phyloP scores from a whole-genome alignment of 1,140 invertebrate genomes.

The Calliphora vicina region DNA sequence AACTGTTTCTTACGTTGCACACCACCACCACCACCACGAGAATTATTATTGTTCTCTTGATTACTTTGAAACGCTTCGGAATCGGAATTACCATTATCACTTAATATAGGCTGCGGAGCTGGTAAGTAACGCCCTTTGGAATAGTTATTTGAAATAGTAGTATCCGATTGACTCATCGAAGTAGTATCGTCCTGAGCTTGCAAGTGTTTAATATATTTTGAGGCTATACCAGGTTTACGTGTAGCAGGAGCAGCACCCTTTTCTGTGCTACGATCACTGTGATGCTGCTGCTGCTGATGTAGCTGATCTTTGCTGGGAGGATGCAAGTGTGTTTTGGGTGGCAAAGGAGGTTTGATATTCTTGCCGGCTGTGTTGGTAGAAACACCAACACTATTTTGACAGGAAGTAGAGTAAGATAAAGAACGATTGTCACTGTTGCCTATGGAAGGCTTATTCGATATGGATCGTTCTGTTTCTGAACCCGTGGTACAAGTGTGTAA shows the following conservation, averaged over 20 bases:
- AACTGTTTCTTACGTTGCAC: conserved; percentile 68
- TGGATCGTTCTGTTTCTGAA: conserved; percentile 79
- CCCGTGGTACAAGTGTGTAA: conserved; percentile 68
- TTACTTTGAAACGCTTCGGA: conserved; percentile 49
- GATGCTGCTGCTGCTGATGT: not conserved
- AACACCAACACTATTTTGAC: conserved; percentile 37
- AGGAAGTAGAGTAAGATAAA: conserved; percentile 53
- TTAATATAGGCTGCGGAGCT: conserved; percentile 41
- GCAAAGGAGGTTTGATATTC: conserved; percentile 43
- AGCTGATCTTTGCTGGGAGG: not conserved
- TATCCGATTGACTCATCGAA: conserved; percentile 60
- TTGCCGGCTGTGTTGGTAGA: not conserved
- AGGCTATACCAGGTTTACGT: conserved; percentile 48
- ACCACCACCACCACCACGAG: conserved; percentile 38
- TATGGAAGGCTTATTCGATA: conserved; percentile 68
- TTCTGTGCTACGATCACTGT: conserved; percentile 39
- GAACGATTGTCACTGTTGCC: conserved; percentile 59
- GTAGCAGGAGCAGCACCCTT: not conserved
- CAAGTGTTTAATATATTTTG: conserved; percentile 56
- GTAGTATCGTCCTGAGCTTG: conserved; percentile 58
- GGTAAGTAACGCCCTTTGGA: conserved; percentile 49
- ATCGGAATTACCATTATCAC: conserved; percentile 59
- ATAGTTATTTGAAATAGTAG: conserved; percentile 59
- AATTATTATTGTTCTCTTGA: conserved; percentile 55
- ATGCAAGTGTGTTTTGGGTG: conserved; percentile 50